Evolutionary conservation across 1,140 invertebrate genomes (phyloP).

Genomic region (Sminthurinus signatus): DNA sequence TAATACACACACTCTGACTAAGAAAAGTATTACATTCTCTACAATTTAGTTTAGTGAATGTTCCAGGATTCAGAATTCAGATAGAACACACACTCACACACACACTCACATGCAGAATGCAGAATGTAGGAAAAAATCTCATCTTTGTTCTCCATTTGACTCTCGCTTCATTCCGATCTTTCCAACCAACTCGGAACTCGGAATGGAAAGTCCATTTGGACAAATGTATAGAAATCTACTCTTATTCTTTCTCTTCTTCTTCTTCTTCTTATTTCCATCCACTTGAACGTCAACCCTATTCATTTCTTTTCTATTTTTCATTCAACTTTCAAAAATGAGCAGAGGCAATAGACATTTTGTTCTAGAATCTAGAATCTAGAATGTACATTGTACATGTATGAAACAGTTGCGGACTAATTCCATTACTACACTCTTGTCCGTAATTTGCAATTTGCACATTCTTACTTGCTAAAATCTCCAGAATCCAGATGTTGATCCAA

Average conservation of each 20-base stretch:
- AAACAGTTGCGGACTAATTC: too few relatives aligned
- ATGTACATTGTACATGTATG: too few relatives aligned
- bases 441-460: neutral
- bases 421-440: neutral
- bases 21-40: too few relatives aligned
- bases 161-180: neutral
- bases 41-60: too few relatives aligned
- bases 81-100: neutral
- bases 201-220: neutral
- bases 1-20: too few relatives aligned
- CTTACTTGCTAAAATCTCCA: neutral
- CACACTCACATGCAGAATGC: neutral
- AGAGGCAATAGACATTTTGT: too few relatives aligned
- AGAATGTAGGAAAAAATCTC: slow-evolving; percentile 8
- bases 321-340: too few relatives aligned
- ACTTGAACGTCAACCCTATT: neutral
- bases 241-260: neutral
- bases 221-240: neutral
- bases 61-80: too few relatives aligned
- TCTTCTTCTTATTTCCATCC: neutral
- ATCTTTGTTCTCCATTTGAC: slow-evolving; percentile 9
- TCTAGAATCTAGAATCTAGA: too few relatives aligned
- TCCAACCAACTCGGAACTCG: neutral
- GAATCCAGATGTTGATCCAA: too few relatives aligned
- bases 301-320: neutral